Evolutionary conservation across 2,888 invertebrate species (phyloP), one percentile per base, ranked within the genome.

Genomic region (Synergus laeviventris): DNA sequence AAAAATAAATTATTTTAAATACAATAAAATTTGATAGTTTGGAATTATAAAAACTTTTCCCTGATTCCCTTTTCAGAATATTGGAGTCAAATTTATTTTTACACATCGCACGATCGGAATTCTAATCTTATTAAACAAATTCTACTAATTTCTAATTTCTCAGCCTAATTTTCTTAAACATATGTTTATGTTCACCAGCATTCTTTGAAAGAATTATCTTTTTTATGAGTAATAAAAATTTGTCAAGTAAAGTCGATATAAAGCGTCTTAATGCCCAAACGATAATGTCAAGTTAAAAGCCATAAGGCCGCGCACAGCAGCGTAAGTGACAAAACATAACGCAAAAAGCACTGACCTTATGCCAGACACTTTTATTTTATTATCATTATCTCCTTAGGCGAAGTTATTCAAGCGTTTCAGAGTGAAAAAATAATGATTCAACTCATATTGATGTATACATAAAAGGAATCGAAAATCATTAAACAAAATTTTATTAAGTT

Each of bases 311-410:
- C 31, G 64, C 18, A 18, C 64, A 39, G 38, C 4, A 60, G 66
- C 42, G 7, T 38, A 31, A 70, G 31, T 21, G 66, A 70, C 21
- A 70, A 70, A 70, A 70, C 45, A 70, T 45, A 70, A 70, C 66
- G 66, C 45, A 70, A 70, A 70, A 70, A 70, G 66, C 24, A 70
- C 66, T 49, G 66, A 70, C 66, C 66, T 70, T 70, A 70, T 31
- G 31, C 5, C 16, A 66, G 66, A 70, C 66, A 70, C 66, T 45
- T 24, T 56, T 70, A 70, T 70, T 70, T 70, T 70, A 49, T 45
- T 66, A 66, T 66, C 24, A 24, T 70, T 70, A 42, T 70, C 66
- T 49, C 24, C 56, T 56, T 45, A 45, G 45, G 24, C 45, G 21
- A 42, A 66, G 64, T 42, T 66, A 42, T 66, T 66, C 18, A 66